Percentiles rank a stretch among this genome's conserved stretches.
These are phyloP conservation scores for Sebastes nivosus DNA, from an alignment of 2,797 vertebrate species.

Conservation along the genomic window DNA sequence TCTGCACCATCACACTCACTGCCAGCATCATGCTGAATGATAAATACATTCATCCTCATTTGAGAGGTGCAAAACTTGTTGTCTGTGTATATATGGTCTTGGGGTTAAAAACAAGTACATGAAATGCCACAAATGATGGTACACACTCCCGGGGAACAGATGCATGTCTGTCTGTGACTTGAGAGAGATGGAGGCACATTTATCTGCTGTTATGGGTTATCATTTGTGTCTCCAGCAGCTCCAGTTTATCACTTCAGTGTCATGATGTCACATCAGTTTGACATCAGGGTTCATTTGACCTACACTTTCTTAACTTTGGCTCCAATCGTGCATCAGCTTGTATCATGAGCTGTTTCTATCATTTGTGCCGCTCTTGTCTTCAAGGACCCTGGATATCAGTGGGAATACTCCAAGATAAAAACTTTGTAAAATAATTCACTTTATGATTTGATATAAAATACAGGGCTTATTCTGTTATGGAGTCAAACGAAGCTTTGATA, in stretches of 20 bases:
- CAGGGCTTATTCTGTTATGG: conserved; percentile 17
- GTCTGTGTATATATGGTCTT: not conserved
- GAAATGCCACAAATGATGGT: not conserved
- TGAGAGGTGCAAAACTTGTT: not conserved
- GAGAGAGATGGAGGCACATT: conserved; percentile 19
- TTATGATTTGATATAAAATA: not conserved
- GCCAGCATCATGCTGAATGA: conserved; percentile 28
- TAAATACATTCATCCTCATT: conserved; percentile 9
- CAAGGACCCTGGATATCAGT: conserved; percentile 7
- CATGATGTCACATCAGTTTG: conserved; percentile 66
- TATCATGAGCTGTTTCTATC: conserved; percentile 33
- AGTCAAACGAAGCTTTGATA: conserved; percentile 26
- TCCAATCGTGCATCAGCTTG: conserved; percentile 18
- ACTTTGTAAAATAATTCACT: not conserved
- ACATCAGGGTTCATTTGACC: conserved; percentile 59
- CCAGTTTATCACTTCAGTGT: conserved; percentile 46
- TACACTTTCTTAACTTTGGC: conserved; percentile 29
- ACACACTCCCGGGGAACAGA: not conserved
- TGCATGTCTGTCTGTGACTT: not conserved
- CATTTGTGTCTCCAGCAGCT: conserved; percentile 37
- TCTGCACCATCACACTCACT: conserved; percentile 16
- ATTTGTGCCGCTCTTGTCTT: conserved; percentile 26
- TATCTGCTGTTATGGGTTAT: conserved; percentile 44
- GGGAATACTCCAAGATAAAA: conserved; percentile 14
- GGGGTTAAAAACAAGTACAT: not conserved